Conservation (phyloP, 2,113 vertebrate genomes). For the Elgaria multicarinata region DNA sequence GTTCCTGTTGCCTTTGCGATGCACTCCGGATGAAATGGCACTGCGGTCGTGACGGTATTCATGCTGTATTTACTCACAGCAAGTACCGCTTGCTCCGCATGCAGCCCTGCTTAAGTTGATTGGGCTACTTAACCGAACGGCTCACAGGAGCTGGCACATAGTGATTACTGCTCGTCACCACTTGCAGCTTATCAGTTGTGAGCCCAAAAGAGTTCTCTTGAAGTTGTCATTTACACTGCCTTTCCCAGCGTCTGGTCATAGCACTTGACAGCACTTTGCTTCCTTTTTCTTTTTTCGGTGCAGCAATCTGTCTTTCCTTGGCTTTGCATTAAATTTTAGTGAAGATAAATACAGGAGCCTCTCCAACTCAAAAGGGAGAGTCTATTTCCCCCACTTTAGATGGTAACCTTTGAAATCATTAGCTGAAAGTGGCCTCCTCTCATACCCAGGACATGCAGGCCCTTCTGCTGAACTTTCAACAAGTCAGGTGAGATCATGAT, state of each 20-base stretch:
- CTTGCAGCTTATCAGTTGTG: neutral
- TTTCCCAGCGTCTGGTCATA: neutral
- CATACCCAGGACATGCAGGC: neutral
- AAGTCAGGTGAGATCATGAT: conserved; percentile 10
- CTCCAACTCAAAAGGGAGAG: conserved; percentile 21
- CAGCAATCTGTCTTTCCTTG: neutral
- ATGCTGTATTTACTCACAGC: conserved; percentile 16
- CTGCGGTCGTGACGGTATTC: neutral
- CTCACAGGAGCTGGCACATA: conserved; percentile 1
- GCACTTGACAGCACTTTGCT: conserved; percentile 9
- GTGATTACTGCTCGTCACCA: neutral
- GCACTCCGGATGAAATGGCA: neutral
- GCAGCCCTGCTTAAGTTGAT: conserved; percentile 19
- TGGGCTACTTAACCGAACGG: neutral
- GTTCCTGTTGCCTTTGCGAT: neutral
- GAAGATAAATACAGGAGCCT: neutral
- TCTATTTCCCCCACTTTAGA: neutral
- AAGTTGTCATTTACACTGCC: conserved; percentile 13
- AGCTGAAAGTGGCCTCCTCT: neutral
- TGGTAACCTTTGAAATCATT: conserved; percentile 34
- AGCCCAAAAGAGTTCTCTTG: conserved; percentile 4
- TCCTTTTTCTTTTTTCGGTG: neutral
- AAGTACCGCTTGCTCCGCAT: neutral
- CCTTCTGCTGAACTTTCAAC: conserved; percentile 24
- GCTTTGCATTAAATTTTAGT: neutral